These are phyloP conservation scores for Phalloptychus januarius DNA, from an alignment of 2,797 vertebrate species.

Conservation along the genomic window DNA sequence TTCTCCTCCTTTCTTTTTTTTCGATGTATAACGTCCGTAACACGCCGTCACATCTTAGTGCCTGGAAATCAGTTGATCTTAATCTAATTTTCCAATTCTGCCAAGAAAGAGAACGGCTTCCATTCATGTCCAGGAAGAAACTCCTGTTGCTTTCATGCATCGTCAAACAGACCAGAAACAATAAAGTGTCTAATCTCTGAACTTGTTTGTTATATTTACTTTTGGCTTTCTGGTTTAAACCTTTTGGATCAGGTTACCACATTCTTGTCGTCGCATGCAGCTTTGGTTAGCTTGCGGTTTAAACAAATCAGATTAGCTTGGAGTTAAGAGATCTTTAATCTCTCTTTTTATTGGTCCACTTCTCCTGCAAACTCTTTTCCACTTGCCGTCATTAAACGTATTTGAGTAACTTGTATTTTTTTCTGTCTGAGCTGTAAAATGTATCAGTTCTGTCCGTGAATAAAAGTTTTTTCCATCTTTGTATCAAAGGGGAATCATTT, in stretches of 20 bases:
- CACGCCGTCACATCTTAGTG: neutral
- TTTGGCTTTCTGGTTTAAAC: neutral
- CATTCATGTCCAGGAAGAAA: neutral
- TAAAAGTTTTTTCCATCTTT: neutral
- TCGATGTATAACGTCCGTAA: too few relatives aligned
- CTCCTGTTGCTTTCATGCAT: neutral
- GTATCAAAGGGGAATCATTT: neutral
- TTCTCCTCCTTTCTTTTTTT: too few relatives aligned
- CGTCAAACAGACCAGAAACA: neutral
- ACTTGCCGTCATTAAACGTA: neutral
- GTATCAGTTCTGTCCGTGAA: fast-evolving
- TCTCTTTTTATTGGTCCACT: neutral
- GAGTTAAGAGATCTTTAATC: neutral
- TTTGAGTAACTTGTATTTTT: neutral
- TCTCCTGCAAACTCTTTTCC: neutral
- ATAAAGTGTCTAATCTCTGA: neutral
- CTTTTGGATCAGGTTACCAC: neutral
- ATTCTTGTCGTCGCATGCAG: neutral
- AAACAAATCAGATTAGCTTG: neutral
- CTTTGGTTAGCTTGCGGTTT: neutral
- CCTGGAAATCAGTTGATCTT: neutral
- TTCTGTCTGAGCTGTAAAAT: too few relatives aligned
- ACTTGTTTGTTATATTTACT: neutral
- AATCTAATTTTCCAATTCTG: neutral
- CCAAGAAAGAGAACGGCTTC: neutral